phyloP scores from a whole-genome alignment of 2,113 vertebrate species.

The Todiramphus saurophagus region DNA sequence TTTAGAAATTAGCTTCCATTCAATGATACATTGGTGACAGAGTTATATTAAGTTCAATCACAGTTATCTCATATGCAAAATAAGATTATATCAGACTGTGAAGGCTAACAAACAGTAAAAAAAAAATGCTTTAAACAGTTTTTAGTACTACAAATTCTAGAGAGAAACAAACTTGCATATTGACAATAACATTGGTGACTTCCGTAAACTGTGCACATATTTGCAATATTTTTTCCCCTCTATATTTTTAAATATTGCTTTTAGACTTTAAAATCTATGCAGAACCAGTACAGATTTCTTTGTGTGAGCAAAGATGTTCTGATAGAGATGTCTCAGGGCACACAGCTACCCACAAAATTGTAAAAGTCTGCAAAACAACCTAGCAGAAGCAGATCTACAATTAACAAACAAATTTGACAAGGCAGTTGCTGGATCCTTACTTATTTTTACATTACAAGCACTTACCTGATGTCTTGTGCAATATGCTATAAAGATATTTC shows the following conservation, averaged over 20 bases:
- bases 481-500: conserved; percentile 63
- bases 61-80: background rate
- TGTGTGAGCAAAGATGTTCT: background rate
- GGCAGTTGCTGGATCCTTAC: background rate
- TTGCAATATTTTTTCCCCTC: background rate
- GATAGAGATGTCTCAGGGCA: background rate
- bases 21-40: background rate
- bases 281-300: background rate
- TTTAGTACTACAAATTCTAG: background rate
- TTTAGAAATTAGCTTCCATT: background rate
- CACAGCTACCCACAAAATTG: background rate
- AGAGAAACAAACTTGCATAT: background rate
- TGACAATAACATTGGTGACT: background rate
- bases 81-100: background rate
- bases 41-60: background rate
- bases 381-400: conserved; percentile 18
- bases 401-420: conserved; percentile 28
- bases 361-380: background rate
- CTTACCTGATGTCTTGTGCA: conserved; percentile 65
- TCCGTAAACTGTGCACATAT: background rate
- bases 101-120: background rate
- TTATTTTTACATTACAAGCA: conserved; percentile 18
- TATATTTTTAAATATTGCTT: background rate
- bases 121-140: background rate
- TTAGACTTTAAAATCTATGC: background rate